Base-by-base conservation (phyloP, 2,113 vertebrate genomes). In the Columbina picui region DNA sequence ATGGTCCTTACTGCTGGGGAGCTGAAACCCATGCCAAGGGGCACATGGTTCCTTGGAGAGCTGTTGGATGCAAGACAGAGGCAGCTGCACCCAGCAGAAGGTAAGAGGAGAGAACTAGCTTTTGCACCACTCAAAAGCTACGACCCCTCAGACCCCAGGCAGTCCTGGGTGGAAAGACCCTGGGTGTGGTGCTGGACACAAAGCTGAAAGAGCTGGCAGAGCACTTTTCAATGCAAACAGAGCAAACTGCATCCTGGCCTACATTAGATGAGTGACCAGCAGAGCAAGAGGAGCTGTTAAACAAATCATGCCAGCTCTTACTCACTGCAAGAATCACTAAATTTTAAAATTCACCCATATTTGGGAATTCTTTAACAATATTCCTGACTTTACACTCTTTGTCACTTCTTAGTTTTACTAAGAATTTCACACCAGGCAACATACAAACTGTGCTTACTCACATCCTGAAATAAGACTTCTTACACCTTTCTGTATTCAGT, bases 11-110 rank as follows among this genome's bases (percentile, higher is more conserved):
- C 21, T 36, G 69, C 27, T 45, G 36, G n/a, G 6, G 11, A 77
- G 50, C 59, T 14, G 21, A 75, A 49, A 63, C 41, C 15, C 19
- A 11, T 0, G 0, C n/a, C 45, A 65, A 17, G 0, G 4, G n/a
- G 57, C 65, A 76, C 59, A 45, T 45, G 43, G 29, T 14, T 69
- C 41, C 61, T 84, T 27, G 22, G 1, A 3, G 4, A 59, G 68
- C 21, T 84, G 23, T 4, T 16, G 57, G 56, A 38, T 95, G 17
- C 38, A 50, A 38, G 63, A 27, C 56, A 63, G 32, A 59, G 29
- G 15, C 36, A 79, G 43, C 49, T 7, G 4, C 47, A 47, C 30
- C 41, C 65, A 50, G 45, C 5, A 20, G n/a, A 87, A 17, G 16
- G 25, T 16, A 34, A 63, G 61, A 84, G 55, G 13, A 52, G 29